Evolutionary conservation across 2,113 vertebrate species (phyloP).

Genomic region (Cepphus grylle): DNA sequence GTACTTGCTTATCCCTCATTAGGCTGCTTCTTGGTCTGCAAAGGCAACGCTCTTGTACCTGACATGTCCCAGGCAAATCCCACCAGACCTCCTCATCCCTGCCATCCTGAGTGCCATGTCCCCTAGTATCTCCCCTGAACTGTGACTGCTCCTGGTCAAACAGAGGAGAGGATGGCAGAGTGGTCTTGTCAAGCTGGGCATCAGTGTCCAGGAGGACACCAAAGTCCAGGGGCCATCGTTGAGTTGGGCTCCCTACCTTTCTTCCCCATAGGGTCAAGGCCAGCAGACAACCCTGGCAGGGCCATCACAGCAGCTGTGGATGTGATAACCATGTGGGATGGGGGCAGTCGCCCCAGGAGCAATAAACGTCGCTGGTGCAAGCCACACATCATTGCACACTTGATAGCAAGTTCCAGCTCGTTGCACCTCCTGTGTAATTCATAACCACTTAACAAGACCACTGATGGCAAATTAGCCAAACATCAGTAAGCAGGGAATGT

Average conservation of each 20-base stretch:
- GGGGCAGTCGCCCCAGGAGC: fast-evolving
- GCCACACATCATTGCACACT: fast-evolving
- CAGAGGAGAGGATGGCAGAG: background rate
- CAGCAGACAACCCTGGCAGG: background rate
- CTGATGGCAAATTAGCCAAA: conserved; percentile 61
- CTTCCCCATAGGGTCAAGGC: background rate
- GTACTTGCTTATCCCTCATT: background rate
- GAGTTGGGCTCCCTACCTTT: background rate
- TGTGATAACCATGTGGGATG: fast-evolving
- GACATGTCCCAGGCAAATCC: background rate
- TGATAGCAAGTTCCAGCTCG: background rate
- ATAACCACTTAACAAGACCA: background rate
- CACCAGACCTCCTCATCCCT: background rate
- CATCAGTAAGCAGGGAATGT: conserved; percentile 53
- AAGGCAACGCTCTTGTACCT: background rate
- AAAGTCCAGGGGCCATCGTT: background rate
- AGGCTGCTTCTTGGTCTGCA: background rate
- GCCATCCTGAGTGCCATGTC: background rate
- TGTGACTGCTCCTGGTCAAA: background rate
- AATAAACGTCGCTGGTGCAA: background rate
- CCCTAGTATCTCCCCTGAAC: background rate
- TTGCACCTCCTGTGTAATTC: background rate
- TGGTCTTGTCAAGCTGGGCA: background rate
- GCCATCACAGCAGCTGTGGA: background rate
- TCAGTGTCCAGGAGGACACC: background rate